A percentile compares a stretch with the other conserved stretches of the same genome.
phyloP scores from a whole-genome alignment of 2,888 invertebrate genomes.

The Andrena minutula region DNA sequence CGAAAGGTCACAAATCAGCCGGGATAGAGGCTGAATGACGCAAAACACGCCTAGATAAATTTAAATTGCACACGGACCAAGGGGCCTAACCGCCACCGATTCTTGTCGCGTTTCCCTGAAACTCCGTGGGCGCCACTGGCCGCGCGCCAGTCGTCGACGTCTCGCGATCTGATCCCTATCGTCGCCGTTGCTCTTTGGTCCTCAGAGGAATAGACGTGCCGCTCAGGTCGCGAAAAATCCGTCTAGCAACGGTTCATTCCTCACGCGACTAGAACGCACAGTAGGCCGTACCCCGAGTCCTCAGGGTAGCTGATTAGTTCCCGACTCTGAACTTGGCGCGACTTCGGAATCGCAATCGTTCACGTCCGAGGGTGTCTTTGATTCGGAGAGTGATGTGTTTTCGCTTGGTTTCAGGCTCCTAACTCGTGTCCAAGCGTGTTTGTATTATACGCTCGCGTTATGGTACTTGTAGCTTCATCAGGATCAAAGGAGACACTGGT shows the following conservation, averaged over 20 bases:
- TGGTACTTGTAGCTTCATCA: constrained; percentile 7
- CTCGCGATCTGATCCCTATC: constrained; percentile 44
- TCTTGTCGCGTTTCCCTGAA: constrained; percentile 64
- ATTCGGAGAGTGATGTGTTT: constrained; percentile 4
- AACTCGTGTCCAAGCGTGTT: constrained; percentile 19
- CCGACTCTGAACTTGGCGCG: not conserved
- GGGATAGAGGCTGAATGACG: constrained; percentile 79
- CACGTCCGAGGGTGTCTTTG: not conserved
- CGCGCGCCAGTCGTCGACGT: constrained; percentile 53
- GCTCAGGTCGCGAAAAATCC: not conserved
- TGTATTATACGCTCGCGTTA: not conserved
- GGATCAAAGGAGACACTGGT: constrained; percentile 11
- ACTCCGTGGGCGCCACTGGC: constrained; percentile 66
- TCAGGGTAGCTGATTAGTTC: not conserved
- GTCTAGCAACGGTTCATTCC: not conserved
- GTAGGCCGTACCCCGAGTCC: too few species aligned
- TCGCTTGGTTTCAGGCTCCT: not conserved
- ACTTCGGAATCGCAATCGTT: not conserved
- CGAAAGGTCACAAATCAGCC: constrained; percentile 81
- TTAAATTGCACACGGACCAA: constrained; percentile 77
- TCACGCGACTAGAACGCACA: too few species aligned
- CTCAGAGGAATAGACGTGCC: not conserved
- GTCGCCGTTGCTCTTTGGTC: not conserved
- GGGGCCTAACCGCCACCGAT: constrained; percentile 7
- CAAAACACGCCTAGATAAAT: constrained; percentile 83